Conservation (phyloP, 2,888 invertebrate species). For the Halictus quadricinctus region DNA sequence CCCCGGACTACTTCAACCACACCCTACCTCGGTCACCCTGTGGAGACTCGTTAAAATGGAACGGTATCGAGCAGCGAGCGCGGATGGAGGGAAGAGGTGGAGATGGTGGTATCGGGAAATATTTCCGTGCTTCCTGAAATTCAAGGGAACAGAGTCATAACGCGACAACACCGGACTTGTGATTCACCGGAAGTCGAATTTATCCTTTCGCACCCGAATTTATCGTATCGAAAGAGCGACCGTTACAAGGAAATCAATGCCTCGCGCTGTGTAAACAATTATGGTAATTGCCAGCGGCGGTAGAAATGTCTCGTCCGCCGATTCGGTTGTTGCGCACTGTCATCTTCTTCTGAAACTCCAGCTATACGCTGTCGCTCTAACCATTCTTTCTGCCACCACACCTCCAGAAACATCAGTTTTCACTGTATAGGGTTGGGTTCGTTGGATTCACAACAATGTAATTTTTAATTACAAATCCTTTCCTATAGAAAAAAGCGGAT, state of each 20-base stretch:
- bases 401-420: too few relatives aligned
- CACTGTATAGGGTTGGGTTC: too few relatives aligned
- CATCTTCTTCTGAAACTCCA: too few relatives aligned
- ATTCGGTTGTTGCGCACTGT: too few relatives aligned
- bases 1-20: conserved; percentile 64
- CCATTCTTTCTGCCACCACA: too few relatives aligned
- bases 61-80: conserved; percentile 46
- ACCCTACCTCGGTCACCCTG: conserved; percentile 64
- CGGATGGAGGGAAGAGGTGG: background rate
- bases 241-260: background rate
- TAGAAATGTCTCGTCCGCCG: too few relatives aligned
- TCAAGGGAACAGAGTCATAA: conserved; percentile 31
- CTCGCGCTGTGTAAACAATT: background rate
- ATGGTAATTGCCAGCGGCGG: background rate
- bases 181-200: conserved; percentile 11
- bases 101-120: conserved; percentile 11
- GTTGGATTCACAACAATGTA: too few relatives aligned
- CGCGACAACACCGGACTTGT: conserved; percentile 31
- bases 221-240: background rate
- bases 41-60: conserved; percentile 67
- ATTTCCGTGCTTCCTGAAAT: conserved; percentile 51
- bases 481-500: too few relatives aligned
- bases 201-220: background rate
- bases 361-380: too few relatives aligned
- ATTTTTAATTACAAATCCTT: too few relatives aligned